Base-by-base conservation (phyloP, 2,113 vertebrate genomes). In the Coregonus clupeaformis region DNA sequence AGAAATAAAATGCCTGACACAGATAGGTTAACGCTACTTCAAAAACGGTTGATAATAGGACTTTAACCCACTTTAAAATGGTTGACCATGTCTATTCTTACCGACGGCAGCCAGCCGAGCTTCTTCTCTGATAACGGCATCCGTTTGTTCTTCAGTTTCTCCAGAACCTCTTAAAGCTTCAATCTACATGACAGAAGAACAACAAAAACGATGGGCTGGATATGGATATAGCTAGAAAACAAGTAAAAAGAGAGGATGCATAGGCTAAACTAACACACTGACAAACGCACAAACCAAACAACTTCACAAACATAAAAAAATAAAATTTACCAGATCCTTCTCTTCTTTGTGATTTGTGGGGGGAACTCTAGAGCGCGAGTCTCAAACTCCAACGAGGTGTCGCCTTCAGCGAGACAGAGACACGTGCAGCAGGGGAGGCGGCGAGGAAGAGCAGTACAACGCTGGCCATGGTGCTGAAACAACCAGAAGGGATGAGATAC, bases 61-160 rank as follows among this genome's bases (percentile, higher is more conserved):
- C n/a, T n/a, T n/a, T n/a, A n/a, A n/a, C n/a, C n/a, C n/a, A n/a
- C n/a, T n/a, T n/a, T n/a, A n/a, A n/a, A n/a, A n/a, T n/a, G n/a
- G n/a, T n/a, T n/a, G n/a, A n/a, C n/a, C n/a, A 55, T 14, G 3
- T 18, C 3, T 14, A 55, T 55, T 4, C 89, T 47, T 88, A 94
- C 94, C 78, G 69, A 82, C 5, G 92, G 91, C 20, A 94, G 87
- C 91, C 91, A 90, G 82, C 94, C 91, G 25, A 93, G 88, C 68
- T 94, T 92, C 80, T 94, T 95, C 89, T 94, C 91, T 3, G 86
- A 73, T 1, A 85, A 75, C 0, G 89, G 93, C 72, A 85, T 86
- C 67, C 86, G 86, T 79, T 89, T 86, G 80, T 73, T 90, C 66
- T 83, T 91, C 71, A 93, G 78, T 27, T 93, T 89, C 78, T 92